phyloP scores from a whole-genome alignment of 2,888 invertebrate species.

The Brenthis daphne region DNA sequence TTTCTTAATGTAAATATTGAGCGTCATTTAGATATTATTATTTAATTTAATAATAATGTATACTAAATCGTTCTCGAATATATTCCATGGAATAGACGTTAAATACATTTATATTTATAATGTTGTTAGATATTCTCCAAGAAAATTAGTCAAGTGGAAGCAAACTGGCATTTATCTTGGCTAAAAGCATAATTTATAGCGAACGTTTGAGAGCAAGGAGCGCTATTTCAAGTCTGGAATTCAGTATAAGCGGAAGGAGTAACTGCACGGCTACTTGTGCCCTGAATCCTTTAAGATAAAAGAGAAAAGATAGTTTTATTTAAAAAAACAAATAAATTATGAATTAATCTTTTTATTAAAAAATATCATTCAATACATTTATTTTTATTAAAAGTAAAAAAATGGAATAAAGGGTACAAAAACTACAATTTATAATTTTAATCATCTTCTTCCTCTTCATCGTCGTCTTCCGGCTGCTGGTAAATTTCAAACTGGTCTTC shows the following conservation, averaged over 20 bases:
- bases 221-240: constrained; percentile 1
- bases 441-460: constrained; percentile 33
- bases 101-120: background rate
- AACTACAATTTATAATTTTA: constrained; percentile 37
- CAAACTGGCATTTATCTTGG: constrained; percentile 1
- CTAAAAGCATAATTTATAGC: constrained; percentile 4
- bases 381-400: too few relatives aligned
- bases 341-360: too few relatives aligned
- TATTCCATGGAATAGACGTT: background rate
- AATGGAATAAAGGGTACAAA: constrained; percentile 21
- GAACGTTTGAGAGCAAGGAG: constrained; percentile 2
- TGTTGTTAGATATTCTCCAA: background rate
- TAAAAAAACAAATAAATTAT: too few relatives aligned
- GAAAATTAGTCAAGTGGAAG: constrained; percentile 1
- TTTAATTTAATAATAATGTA: too few relatives aligned
- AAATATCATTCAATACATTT: too few relatives aligned
- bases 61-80: too few relatives aligned
- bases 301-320: too few relatives aligned
- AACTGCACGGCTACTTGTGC: background rate
- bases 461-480: background rate
- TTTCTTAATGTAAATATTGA: too few relatives aligned
- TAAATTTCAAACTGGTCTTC: constrained; percentile 41
- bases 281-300: background rate
- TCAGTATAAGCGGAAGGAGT: background rate
- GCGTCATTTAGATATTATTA: too few relatives aligned